Base-by-base conservation (phyloP, 2,797 vertebrate genomes). In the Triplophysa yarkandensis region DNA sequence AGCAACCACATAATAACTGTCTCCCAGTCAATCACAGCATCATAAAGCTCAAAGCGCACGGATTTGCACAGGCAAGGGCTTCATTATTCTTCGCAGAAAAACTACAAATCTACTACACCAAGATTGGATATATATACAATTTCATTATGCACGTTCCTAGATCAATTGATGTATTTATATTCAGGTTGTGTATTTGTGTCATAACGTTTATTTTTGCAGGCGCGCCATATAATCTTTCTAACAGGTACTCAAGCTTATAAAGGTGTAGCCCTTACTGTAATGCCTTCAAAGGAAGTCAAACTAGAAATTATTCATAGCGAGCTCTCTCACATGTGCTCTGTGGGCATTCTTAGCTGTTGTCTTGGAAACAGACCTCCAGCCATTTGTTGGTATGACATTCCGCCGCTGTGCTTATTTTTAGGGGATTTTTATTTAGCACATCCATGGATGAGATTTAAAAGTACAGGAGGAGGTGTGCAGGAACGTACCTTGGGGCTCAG, bases 321-420 rank as follows among this genome's bases (percentile, higher is more conserved):
- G 73, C 62, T 74, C 76, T 77, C 74, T 71, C 21, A 61, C 77
- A 77, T 65, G 57, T 72, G 44, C 79, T 77, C 76, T 41, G 74
- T 74, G 74, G 79, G 77, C 74, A 73, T 81, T 79, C 75, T 71
- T 75, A 76, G 80, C 74, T 81, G 83, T 85, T 85, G 83, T 85
- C 83, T 85, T 85, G 83, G 83, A 81, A 85, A 85, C 83, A 78
- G 82, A 80, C 71, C 74, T 80, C 68, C 63, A 82, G 80, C 82
- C 73, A 71, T 77, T 78, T 79, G 80, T 77, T 71, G 74, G 74
- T 80, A 71, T 82, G 76, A 78, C 82, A 80, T 77, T 74, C 76
- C 68, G 54, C 77, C 71, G 68, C 66, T 78, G 76, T 76, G 71
- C 68, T 71, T 70, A 71, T 83, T 81, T 58, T 67, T 50, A 68